phyloP scores from a whole-genome alignment of 1,140 invertebrate genomes.

The Drosophila eugracilis region DNA sequence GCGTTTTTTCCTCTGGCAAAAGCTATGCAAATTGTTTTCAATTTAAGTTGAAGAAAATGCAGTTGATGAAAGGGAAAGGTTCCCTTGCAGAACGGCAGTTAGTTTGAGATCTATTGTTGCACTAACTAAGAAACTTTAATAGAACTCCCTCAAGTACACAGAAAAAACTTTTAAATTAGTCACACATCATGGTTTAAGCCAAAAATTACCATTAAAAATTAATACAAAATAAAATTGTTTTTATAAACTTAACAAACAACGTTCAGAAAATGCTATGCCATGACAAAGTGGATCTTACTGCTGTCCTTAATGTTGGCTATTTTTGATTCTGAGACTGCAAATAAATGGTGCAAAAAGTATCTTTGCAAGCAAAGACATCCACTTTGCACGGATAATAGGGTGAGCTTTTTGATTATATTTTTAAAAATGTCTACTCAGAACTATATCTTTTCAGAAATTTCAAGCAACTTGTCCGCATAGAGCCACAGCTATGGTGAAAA shows the following conservation, averaged over 20 bases:
- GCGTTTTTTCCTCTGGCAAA: constrained; percentile 20
- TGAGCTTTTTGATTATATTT: too few species aligned
- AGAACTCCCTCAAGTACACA: not conserved
- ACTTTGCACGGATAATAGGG: constrained; percentile 16
- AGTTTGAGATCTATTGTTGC: too few species aligned
- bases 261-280: not conserved
- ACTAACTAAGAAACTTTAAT: too few species aligned
- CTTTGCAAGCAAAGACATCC: constrained; percentile 6
- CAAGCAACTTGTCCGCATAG: not conserved
- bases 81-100: too few species aligned
- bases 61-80: constrained; percentile 10
- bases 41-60: not conserved
- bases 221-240: not conserved
- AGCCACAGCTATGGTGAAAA: constrained; percentile 6
- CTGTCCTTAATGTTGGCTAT: not conserved
- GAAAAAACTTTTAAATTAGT: not conserved
- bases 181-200: not conserved
- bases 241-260: not conserved
- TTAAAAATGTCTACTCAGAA: too few species aligned
- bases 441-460: not conserved
- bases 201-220: not conserved
- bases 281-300: not conserved
- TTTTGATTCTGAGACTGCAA: not conserved
- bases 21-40: constrained; percentile 55
- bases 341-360: constrained; percentile 2